Conservation (phyloP, 2,888 invertebrate species). For the Tupiocoris notatus region DNA sequence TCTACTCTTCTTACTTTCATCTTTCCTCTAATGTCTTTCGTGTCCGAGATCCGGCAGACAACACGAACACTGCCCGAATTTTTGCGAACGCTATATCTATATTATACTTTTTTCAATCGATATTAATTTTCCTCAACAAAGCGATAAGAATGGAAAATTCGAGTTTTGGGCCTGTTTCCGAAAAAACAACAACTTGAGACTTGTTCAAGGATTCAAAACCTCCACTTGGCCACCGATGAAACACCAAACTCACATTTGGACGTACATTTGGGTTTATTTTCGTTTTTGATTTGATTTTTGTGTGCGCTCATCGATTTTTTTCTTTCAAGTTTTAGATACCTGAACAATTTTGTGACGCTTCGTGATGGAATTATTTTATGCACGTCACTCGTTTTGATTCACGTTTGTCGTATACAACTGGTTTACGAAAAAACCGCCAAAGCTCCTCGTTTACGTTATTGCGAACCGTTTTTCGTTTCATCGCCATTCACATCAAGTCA, state of each 20-base stretch:
- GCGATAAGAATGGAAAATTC: background rate
- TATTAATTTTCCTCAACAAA: conserved; percentile 4
- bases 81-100: background rate
- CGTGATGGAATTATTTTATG: conserved; percentile 1
- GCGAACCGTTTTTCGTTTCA: background rate
- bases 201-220: conserved; percentile 25
- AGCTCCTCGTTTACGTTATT: background rate
- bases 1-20: background rate
- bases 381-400: conserved; percentile 28
- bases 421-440: background rate
- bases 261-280: conserved; percentile 20
- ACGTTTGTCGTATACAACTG: conserved; percentile 20
- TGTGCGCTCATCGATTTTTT: background rate
- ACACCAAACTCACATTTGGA: conserved; percentile 34
- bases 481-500: conserved; percentile 1
- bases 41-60: conserved; percentile 37
- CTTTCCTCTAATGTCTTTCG: conserved; percentile 10
- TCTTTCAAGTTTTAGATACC: background rate
- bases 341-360: background rate
- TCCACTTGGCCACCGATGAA: conserved; percentile 17
- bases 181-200: conserved; percentile 32
- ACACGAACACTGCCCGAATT: conserved; percentile 15
- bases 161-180: conserved; percentile 10
- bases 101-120: conserved; percentile 8
- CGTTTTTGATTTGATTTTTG: background rate